Percentiles rank a stretch among this genome's conserved stretches.
These are phyloP conservation scores for Amphiduros pacificus DNA, from an alignment of 2,888 invertebrate genomes.

Conservation along the genomic window DNA sequence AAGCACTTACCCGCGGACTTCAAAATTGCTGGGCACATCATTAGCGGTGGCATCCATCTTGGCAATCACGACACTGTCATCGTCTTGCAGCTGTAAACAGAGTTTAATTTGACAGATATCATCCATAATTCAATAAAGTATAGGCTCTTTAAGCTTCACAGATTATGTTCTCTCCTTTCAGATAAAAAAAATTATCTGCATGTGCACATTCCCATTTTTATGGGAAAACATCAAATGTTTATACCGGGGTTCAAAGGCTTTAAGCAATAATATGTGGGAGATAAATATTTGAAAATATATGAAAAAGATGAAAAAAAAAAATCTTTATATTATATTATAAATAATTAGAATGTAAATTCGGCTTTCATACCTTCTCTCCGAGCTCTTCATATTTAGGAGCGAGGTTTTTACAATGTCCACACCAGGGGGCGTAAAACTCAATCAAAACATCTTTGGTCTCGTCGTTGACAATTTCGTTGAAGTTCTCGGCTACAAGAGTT, in stretches of 20 bases:
- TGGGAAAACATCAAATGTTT: no score
- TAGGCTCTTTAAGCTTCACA: no score
- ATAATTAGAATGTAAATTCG: background rate
- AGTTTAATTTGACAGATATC: background rate
- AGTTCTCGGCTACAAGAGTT: constrained; percentile 95
- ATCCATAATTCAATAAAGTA: no score
- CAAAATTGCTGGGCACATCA: constrained; percentile 88
- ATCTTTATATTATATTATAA: no score
- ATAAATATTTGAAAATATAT: no score
- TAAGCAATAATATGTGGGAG: no score
- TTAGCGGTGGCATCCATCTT: constrained; percentile 99
- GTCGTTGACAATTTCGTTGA: constrained; percentile 89
- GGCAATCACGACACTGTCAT: constrained; percentile 82
- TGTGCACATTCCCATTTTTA: no score
- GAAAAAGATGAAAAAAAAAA: no score
- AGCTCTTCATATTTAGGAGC: constrained; percentile 92
- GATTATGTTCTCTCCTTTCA: no score
- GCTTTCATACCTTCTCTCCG: constrained; percentile 64
- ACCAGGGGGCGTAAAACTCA: constrained; percentile 99
- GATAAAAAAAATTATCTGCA: no score
- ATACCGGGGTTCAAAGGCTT: no score
- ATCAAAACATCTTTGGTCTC: constrained; percentile 90
- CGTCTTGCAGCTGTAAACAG: constrained; percentile 71
- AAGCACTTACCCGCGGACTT: constrained; percentile 76
- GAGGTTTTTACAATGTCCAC: constrained; percentile 95